Evolutionary conservation across 2,888 invertebrate genomes (phyloP).

Genomic region (Dynastes grantii): DNA sequence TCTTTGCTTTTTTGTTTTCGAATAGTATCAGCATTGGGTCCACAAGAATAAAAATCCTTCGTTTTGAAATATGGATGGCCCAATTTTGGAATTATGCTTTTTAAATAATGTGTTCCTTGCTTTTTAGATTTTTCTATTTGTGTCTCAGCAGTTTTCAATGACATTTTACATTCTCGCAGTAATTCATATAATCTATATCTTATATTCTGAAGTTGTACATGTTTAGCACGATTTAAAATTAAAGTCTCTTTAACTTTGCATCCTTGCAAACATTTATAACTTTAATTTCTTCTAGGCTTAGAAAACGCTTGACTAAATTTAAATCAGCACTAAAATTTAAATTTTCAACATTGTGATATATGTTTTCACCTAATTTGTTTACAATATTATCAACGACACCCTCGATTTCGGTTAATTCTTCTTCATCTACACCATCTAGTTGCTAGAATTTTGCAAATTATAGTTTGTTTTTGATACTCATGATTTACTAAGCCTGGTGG

Average conservation of each 20-base stretch:
- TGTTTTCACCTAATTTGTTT: conserved; percentile 15
- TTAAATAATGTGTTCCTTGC: conserved; percentile 6
- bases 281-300: conserved; percentile 58
- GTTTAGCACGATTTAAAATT: conserved; percentile 60
- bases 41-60: conserved; percentile 72
- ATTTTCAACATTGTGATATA: conserved; percentile 30
- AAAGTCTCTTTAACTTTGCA: conserved; percentile 59
- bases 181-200: conserved; percentile 60
- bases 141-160: conserved; percentile 53
- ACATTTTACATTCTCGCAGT: conserved; percentile 56
- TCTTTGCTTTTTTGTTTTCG: conserved; percentile 65
- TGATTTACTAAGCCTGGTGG: background rate
- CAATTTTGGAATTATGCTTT: conserved; percentile 56
- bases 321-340: conserved; percentile 47
- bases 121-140: conserved; percentile 32
- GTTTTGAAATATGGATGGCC: conserved; percentile 82
- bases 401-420: conserved; percentile 35
- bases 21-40: conserved; percentile 74
- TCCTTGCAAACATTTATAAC: conserved; percentile 60
- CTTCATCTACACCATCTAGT: conserved; percentile 46
- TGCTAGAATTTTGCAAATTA: conserved; percentile 41
- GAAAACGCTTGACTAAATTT: conserved; percentile 45
- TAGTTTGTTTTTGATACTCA: background rate
- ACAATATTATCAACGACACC: conserved; percentile 40
- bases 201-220: conserved; percentile 59